These are phyloP conservation scores for Lontra canadensis DNA, from an alignment of 2,113 vertebrate genomes.

Conservation along the genomic window DNA sequence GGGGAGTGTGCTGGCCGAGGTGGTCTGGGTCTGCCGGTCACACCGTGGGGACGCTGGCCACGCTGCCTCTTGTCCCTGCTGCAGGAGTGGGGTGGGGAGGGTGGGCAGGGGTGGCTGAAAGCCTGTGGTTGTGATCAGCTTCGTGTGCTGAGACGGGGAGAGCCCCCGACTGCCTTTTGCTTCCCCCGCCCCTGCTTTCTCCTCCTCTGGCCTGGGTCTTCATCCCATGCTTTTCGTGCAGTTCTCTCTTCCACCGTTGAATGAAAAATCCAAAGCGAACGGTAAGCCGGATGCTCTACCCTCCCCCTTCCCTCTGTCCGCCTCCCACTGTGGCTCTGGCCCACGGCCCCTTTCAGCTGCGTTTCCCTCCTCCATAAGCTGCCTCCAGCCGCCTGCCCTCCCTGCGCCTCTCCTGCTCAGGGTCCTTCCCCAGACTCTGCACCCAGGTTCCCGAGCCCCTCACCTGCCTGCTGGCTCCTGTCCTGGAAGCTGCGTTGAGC, in stretches of 20 bases:
- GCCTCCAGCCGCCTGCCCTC: not conserved
- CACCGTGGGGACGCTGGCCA: accelerated
- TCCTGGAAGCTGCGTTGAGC: not conserved
- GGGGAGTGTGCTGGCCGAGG: accelerated
- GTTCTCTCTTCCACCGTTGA: not conserved
- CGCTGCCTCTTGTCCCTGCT: not conserved
- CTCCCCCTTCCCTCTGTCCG: not conserved
- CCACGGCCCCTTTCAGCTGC: accelerated
- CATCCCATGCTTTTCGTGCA: accelerated
- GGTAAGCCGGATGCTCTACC: accelerated
- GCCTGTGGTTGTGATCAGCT: too few species aligned
- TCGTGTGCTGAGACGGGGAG: too few species aligned
- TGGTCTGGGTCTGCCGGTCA: accelerated
- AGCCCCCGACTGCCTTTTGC: not conserved
- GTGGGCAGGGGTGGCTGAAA: not conserved
- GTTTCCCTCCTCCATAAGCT: not conserved
- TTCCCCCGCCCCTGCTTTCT: not conserved
- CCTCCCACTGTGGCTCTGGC: not conserved
- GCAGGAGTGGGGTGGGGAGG: not conserved
- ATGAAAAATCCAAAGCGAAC: not conserved
- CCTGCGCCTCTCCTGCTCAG: not conserved
- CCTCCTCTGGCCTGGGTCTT: not conserved
- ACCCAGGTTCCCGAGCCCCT: not conserved
- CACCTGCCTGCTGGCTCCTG: not conserved
- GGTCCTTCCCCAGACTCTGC: not conserved